Conservation (phyloP, 2,113 vertebrate species). For the Gopherus flavomarginatus region DNA sequence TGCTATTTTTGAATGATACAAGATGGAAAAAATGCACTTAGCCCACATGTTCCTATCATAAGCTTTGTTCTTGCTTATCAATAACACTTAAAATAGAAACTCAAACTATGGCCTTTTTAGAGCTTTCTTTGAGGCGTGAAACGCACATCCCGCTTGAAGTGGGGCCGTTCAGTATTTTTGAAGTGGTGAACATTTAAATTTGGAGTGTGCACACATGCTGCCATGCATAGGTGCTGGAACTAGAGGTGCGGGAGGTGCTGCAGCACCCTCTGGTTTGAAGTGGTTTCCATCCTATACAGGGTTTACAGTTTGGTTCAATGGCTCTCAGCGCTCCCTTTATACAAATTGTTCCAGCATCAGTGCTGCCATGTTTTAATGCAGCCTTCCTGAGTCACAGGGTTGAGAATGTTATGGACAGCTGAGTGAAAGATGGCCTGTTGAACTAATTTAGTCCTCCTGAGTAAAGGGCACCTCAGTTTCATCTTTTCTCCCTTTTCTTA, state of each 20-base stretch:
- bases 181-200: not conserved
- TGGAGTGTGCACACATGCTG: not conserved
- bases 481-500: not conserved
- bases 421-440: not conserved
- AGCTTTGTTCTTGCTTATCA: not conserved
- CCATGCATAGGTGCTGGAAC: not conserved
- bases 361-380: not conserved
- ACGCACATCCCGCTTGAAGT: not conserved
- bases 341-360: no score
- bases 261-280: no score
- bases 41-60: not conserved
- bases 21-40: not conserved
- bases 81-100: not conserved
- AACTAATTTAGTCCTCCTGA: not conserved
- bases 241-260: no score
- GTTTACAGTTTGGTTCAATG: no score
- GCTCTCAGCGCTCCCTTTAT: no score
- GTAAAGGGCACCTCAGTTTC: not conserved
- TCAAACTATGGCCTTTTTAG: not conserved
- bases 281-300: no score
- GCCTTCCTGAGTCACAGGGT: not conserved
- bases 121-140: not conserved
- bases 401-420: not conserved
- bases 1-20: not conserved
- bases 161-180: not conserved